Conservation (phyloP, 2,888 invertebrate genomes). For the Hydropsyche betteni region DNA sequence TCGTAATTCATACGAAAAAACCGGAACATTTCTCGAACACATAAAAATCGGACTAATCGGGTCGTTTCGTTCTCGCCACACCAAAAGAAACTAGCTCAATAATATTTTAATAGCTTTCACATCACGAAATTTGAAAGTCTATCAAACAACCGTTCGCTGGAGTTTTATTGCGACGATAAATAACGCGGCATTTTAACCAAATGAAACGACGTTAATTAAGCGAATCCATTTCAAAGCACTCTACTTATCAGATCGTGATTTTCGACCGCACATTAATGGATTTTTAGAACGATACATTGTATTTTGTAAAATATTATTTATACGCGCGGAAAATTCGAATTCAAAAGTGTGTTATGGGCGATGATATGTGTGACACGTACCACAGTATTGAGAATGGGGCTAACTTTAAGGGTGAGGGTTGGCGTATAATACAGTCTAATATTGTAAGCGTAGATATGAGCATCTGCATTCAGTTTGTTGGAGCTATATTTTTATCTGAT, state of each 20-base stretch:
- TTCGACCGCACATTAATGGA: background rate
- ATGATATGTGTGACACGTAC: no score
- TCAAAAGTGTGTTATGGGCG: no score
- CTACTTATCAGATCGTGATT: conserved; percentile 16
- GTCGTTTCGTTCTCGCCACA: background rate
- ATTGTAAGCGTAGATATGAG: conserved; percentile 33
- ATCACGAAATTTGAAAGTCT: conserved; percentile 15
- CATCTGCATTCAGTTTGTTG: conserved; percentile 44
- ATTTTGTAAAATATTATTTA: no score
- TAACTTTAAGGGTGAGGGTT: no score
- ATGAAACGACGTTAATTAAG: conserved; percentile 30
- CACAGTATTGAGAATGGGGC: no score
- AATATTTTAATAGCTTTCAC: conserved; percentile 9
- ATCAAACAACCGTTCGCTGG: conserved; percentile 15
- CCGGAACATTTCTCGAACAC: conserved; percentile 1
- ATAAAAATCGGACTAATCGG: conserved; percentile 12
- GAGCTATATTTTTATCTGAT: conserved; percentile 46
- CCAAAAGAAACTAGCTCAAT: background rate
- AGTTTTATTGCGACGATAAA: conserved; percentile 22
- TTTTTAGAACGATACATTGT: no score
- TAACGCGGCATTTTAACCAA: conserved; percentile 21
- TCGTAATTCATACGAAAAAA: conserved; percentile 18
- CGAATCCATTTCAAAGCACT: conserved; percentile 24
- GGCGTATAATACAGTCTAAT: conserved; percentile 14
- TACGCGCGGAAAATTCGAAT: no score